Evolutionary conservation across 2,888 invertebrate species (phyloP).

Genomic region (Polietes domitor): DNA sequence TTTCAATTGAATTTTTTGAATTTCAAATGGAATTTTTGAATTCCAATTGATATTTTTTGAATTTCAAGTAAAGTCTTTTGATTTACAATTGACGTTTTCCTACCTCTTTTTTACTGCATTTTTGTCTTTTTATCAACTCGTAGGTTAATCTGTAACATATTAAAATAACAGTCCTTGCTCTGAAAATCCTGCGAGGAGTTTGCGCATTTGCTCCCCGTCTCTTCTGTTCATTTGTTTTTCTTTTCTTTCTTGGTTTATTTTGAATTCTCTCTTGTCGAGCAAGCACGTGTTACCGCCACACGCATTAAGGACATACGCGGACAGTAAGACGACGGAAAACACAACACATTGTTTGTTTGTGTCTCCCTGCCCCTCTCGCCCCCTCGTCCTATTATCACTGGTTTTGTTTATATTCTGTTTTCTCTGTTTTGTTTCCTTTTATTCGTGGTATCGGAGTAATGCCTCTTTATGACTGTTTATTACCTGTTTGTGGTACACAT

Average conservation of each 20-base stretch:
- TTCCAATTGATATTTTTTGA: too few relatives aligned
- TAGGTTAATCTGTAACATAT: too few relatives aligned
- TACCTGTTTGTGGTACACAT: conserved; percentile 26
- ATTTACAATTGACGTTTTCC: too few relatives aligned
- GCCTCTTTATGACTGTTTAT: conserved; percentile 20
- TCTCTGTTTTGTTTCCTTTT: conserved; percentile 35
- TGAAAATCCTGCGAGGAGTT: background rate
- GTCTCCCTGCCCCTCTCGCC: background rate
- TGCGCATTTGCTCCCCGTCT: conserved; percentile 4
- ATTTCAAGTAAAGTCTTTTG: too few relatives aligned
- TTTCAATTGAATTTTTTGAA: too few relatives aligned
- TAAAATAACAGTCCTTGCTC: conserved; percentile 5
- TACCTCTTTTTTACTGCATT: too few relatives aligned
- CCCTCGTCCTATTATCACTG: conserved; percentile 2
- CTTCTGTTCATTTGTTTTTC: background rate
- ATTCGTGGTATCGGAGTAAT: background rate
- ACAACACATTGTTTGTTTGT: background rate
- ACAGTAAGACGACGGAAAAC: background rate
- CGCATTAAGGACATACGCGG: too few relatives aligned
- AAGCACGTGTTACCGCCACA: conserved; percentile 58
- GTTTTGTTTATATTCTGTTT: conserved; percentile 20
- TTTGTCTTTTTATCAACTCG: too few relatives aligned
- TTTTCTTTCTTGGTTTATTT: background rate
- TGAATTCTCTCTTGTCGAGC: background rate
- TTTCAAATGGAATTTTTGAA: too few relatives aligned